Percentiles rank a stretch among this genome's conserved stretches.
Evolutionary conservation across 2,113 vertebrate species (phyloP).

Genomic region (Typhlomys cinereus): DNA sequence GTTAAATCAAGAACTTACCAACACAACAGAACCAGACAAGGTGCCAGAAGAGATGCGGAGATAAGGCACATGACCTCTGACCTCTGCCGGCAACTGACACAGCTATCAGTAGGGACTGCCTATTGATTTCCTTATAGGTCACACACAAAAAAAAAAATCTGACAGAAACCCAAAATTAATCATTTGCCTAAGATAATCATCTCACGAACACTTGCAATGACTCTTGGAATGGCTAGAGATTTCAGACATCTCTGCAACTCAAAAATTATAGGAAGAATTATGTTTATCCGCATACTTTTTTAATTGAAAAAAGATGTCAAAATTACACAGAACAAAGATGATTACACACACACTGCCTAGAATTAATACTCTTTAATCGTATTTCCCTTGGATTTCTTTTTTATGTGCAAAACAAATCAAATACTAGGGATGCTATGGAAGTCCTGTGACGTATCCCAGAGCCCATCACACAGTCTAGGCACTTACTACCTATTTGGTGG

Average conservation of each 20-base stretch:
- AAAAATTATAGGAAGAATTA: constrained; percentile 44
- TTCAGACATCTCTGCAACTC: not conserved
- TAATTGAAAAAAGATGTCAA: constrained; percentile 55
- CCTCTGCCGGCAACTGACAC: not conserved
- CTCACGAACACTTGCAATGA: not conserved
- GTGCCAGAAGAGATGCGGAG: not conserved
- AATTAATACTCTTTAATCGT: constrained; percentile 28
- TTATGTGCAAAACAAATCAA: constrained; percentile 34
- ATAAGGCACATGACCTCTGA: not conserved
- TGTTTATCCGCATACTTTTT: constrained; percentile 7
- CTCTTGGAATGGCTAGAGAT: not conserved
- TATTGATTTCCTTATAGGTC: not conserved
- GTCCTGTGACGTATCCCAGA: not conserved
- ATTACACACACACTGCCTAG: not conserved
- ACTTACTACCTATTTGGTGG: not conserved
- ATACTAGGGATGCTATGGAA: not conserved
- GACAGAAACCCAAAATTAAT: not conserved
- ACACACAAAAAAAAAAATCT: not conserved
- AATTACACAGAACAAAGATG: constrained; percentile 4
- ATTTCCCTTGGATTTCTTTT: not conserved
- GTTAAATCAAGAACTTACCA: not conserved
- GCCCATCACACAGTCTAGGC: not conserved
- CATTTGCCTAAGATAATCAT: not conserved
- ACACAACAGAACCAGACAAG: not conserved
- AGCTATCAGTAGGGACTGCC: not conserved